phyloP scores from a whole-genome alignment of 2,113 vertebrate genomes.

The Neogobius melanostomus region DNA sequence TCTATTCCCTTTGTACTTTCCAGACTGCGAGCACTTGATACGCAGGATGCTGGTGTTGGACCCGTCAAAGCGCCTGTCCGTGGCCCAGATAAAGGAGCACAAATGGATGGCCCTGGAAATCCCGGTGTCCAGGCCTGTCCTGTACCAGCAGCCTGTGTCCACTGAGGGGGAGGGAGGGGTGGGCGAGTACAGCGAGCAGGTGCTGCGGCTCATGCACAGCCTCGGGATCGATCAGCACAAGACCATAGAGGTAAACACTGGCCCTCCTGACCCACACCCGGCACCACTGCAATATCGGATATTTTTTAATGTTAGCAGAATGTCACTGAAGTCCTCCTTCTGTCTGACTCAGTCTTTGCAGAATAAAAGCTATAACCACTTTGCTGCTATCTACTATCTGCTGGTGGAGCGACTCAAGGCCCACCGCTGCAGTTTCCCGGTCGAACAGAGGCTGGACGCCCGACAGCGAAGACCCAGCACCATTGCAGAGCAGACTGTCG shows the following conservation, averaged over 20 bases:
- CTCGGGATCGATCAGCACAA: constrained; percentile 98
- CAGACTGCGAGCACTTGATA: constrained; percentile 98
- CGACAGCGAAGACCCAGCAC: constrained; percentile 94
- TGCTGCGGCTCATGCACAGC: constrained; percentile 95
- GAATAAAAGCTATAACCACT: constrained; percentile 99
- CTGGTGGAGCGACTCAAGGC: constrained; percentile 95
- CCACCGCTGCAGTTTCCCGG: constrained; percentile 94
- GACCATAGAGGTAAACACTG: constrained; percentile 88
- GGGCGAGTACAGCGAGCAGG: constrained; percentile 94
- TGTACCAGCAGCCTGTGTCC: constrained; percentile 81
- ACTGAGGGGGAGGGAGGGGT: constrained; percentile 81
- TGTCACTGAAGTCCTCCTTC: constrained; percentile 29
- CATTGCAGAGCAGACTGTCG: constrained; percentile 91
- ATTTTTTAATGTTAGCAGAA: too few species aligned
- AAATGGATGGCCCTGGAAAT: constrained; percentile 96
- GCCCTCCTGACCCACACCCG: too few species aligned
- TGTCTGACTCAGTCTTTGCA: constrained; percentile 85
- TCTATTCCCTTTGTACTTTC: constrained; percentile 5
- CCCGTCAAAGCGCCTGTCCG: constrained; percentile 89
- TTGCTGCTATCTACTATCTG: constrained; percentile 97
- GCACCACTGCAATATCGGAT: too few species aligned
- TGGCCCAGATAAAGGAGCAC: constrained; percentile 97
- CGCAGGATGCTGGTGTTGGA: constrained; percentile 96
- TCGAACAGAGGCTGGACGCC: constrained; percentile 91
- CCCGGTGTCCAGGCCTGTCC: constrained; percentile 86